These are phyloP conservation scores for Phyto melanocephala DNA, from an alignment of 2,888 invertebrate species.

Conservation along the genomic window DNA sequence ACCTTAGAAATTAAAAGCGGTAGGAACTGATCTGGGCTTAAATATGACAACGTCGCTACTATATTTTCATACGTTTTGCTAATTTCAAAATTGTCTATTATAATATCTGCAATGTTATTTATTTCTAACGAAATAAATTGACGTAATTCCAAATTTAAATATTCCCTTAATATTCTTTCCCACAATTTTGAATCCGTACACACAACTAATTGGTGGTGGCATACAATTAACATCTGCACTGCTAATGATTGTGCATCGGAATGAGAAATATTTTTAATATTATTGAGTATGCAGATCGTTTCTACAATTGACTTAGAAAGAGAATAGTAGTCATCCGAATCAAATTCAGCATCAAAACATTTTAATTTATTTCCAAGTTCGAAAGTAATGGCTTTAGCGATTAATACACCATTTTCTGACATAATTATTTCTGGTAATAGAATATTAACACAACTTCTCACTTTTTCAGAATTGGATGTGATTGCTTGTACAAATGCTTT, in stretches of 20 bases:
- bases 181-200: conserved; percentile 83
- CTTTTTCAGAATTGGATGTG: conserved; percentile 82
- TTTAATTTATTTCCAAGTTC: conserved; percentile 85
- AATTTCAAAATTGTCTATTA: conserved; percentile 82
- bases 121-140: conserved; percentile 82
- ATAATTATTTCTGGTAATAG: conserved; percentile 83
- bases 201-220: conserved; percentile 87
- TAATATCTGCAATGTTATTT: conserved; percentile 81
- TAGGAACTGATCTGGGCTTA: conserved; percentile 84
- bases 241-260: conserved; percentile 82
- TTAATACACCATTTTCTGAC: conserved; percentile 81
- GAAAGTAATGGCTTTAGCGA: conserved; percentile 83
- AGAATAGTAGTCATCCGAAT: conserved; percentile 68
- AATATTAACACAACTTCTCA: conserved; percentile 83
- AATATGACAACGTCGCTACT: conserved; percentile 84
- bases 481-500: conserved; percentile 86
- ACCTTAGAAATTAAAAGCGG: conserved; percentile 83
- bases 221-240: conserved; percentile 84
- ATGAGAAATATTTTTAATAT: conserved; percentile 69
- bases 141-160: conserved; percentile 74
- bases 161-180: conserved; percentile 82
- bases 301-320: conserved; percentile 73
- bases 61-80: conserved; percentile 84
- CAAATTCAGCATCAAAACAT: conserved; percentile 80
- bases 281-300: conserved; percentile 73